Evolutionary conservation across 37 sponge, comb jelly and placozoan genomes (phyloP).

Genomic region (Haliclona indistincta): DNA sequence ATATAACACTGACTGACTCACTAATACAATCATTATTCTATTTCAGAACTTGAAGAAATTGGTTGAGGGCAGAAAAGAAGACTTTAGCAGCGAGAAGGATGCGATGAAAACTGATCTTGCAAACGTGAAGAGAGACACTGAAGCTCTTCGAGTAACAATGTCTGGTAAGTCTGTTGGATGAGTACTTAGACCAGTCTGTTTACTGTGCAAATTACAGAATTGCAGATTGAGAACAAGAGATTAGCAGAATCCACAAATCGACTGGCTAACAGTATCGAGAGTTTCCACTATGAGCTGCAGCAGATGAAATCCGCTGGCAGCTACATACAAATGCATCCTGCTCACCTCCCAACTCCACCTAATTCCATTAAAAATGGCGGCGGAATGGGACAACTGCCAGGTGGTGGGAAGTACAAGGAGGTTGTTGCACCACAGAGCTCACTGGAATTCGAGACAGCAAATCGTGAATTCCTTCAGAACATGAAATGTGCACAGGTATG

Average conservation of each 20-base stretch:
- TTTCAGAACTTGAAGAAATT: too few species aligned
- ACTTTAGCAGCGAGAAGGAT: background rate
- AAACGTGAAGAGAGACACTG: background rate
- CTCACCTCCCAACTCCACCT: too few species aligned
- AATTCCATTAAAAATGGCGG: too few species aligned
- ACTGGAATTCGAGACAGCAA: background rate
- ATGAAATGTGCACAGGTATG: background rate
- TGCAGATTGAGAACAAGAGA: background rate
- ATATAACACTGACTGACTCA: background rate
- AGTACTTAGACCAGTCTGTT: too few species aligned
- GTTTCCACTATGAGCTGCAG: background rate
- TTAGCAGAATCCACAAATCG: background rate
- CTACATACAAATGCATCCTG: conserved; percentile 1
- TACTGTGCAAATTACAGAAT: too few species aligned
- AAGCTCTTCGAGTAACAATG: background rate
- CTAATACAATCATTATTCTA: too few species aligned
- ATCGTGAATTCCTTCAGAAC: background rate
- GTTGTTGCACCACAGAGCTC: too few species aligned
- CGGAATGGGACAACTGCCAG: too few species aligned
- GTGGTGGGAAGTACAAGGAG: too few species aligned
- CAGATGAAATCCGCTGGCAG: background rate
- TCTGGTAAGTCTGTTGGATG: too few species aligned
- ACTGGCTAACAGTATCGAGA: background rate
- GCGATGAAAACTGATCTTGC: background rate
- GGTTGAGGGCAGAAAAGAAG: background rate